Evolutionary conservation across 2,888 invertebrate genomes (phyloP).

Genomic region (Eugnorisma glareosa): DNA sequence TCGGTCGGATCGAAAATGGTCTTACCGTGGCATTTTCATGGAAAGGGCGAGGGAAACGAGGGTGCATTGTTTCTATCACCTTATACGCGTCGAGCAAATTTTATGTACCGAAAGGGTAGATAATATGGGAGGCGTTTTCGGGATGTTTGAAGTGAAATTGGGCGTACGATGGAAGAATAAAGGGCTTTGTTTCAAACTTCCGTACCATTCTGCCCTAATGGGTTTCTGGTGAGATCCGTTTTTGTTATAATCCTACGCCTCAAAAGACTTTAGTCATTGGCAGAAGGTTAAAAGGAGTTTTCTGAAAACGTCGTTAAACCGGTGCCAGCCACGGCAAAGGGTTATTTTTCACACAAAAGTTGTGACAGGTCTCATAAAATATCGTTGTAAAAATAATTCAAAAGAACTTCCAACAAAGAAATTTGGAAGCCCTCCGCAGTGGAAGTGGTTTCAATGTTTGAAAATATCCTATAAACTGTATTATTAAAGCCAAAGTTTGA

Average conservation of each 20-base stretch:
- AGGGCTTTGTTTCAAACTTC: constrained; percentile 60
- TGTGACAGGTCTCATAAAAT: constrained; percentile 64
- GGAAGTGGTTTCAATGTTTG: constrained; percentile 44
- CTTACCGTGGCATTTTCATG: constrained; percentile 61
- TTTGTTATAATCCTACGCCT: constrained; percentile 46
- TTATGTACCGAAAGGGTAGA: constrained; percentile 73
- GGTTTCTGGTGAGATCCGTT: constrained; percentile 38
- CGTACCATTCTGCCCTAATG: constrained; percentile 47
- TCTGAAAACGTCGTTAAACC: constrained; percentile 48
- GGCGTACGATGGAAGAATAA: constrained; percentile 65
- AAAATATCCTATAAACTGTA: constrained; percentile 56
- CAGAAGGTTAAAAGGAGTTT: constrained; percentile 47
- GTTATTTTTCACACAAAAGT: constrained; percentile 68
- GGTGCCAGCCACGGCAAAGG: constrained; percentile 56
- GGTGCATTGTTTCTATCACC: constrained; percentile 70
- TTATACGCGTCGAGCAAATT: constrained; percentile 72
- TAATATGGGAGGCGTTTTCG: constrained; percentile 70
- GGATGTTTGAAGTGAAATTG: constrained; percentile 70
- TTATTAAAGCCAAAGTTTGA: constrained; percentile 45
- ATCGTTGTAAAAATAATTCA: constrained; percentile 48
- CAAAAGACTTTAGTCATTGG: constrained; percentile 51
- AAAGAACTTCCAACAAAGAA: constrained; percentile 58
- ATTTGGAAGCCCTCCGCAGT: constrained; percentile 45
- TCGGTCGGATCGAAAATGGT: constrained; percentile 54
- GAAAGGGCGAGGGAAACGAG: constrained; percentile 70